phyloP scores from a whole-genome alignment of 2,113 vertebrate species.

The Eudorcas thomsonii region DNA sequence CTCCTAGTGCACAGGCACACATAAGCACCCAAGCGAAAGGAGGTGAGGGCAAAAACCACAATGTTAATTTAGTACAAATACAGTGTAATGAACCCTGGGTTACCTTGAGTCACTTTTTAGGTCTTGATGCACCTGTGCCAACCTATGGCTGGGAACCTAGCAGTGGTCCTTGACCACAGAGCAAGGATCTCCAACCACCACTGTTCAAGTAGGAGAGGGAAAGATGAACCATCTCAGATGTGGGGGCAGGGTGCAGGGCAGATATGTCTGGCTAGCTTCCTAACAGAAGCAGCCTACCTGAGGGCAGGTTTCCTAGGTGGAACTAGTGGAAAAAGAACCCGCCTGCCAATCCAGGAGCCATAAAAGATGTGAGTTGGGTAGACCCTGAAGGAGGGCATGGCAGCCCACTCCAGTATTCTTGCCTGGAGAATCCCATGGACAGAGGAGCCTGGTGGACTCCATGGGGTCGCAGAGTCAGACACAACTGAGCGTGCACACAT shows the following conservation, averaged over 20 bases:
- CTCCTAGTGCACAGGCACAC: background rate
- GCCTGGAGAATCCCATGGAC: background rate
- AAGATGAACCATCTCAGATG: background rate
- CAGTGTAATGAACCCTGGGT: background rate
- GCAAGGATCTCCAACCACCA: background rate
- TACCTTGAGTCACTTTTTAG: background rate
- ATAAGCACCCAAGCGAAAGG: background rate
- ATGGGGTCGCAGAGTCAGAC: background rate
- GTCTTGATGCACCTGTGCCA: background rate
- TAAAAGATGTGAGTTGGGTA: background rate
- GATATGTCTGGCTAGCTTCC: background rate
- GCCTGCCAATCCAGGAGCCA: background rate
- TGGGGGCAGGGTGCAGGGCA: background rate
- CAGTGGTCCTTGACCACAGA: background rate
- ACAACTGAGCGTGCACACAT: fast-evolving
- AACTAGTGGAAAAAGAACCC: background rate
- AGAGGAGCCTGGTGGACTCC: background rate
- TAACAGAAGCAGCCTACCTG: background rate
- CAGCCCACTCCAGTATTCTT: background rate
- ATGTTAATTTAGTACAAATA: background rate
- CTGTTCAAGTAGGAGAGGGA: background rate
- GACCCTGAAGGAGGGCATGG: background rate
- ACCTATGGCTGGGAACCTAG: background rate
- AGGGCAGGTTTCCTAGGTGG: background rate
- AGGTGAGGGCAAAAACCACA: background rate